Conservation (phyloP, 2,797 vertebrate species). For the Microcaecilia unicolor region DNA sequence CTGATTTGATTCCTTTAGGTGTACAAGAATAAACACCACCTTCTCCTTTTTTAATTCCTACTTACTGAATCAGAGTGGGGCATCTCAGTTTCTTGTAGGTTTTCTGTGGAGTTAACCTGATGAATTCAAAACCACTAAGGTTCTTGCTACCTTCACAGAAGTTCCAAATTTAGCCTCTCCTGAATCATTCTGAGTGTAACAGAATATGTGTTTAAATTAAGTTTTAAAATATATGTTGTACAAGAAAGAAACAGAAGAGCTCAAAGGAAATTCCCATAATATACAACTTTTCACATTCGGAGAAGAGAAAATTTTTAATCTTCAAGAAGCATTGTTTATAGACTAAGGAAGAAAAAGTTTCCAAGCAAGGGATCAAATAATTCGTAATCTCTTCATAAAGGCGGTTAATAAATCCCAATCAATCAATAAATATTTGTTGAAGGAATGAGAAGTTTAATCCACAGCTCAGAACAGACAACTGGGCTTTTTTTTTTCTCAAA, state of each 20-base stretch:
- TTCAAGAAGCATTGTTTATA: slow-evolving; percentile 2
- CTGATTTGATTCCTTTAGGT: too few relatives aligned
- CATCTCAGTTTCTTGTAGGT: too few relatives aligned
- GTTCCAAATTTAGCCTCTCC: slow-evolving; percentile 13
- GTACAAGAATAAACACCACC: too few relatives aligned
- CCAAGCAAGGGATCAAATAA: too few relatives aligned
- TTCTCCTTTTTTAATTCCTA: too few relatives aligned
- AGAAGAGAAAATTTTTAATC: background rate
- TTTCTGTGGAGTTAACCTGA: too few relatives aligned
- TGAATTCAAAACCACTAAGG: background rate
- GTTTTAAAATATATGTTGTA: background rate
- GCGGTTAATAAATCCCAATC: too few relatives aligned
- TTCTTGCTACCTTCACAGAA: slow-evolving; percentile 8
- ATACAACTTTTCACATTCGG: background rate
- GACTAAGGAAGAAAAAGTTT: background rate
- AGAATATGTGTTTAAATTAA: slow-evolving; percentile 14
- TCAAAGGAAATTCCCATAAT: slow-evolving; percentile 8
- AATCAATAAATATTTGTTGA: background rate
- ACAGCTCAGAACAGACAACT: slow-evolving; percentile 20
- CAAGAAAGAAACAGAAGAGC: background rate
- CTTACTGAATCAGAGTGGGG: too few relatives aligned
- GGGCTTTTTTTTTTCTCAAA: slow-evolving; percentile 7
- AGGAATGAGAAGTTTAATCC: background rate
- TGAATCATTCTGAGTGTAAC: slow-evolving; percentile 22
- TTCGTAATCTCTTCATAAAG: too few relatives aligned